Evolutionary conservation across 2,113 vertebrate genomes (phyloP), one percentile per base, ranked within the genome.

Genomic region (Vombatus ursinus): DNA sequence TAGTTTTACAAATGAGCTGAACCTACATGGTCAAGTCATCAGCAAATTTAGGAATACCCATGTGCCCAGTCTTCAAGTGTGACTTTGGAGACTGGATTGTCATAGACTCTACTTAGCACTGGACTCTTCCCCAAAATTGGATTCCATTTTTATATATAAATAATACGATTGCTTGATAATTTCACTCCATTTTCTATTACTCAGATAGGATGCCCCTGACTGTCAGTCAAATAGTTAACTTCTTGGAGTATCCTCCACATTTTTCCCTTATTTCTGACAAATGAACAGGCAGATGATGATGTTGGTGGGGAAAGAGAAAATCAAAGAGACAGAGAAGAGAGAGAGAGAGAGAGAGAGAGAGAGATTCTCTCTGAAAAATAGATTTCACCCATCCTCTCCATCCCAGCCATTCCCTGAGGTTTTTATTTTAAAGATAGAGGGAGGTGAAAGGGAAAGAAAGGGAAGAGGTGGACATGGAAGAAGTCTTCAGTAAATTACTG

Each of bases 401-500:
- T 12, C 28, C 49, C 31, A 37, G 12, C 90, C 24, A 68, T 95
- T 93, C 49, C 10, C 0, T 49, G 91, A 93, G 61, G 61, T 48
- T 93, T 50, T 93, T 50, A 89, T 84, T 92, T 77, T 77, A 49
- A 2, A 11, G 51, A 50, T 0, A 50, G 50, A 44, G 68, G 52
- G 6, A 50, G 48, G 26, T 26, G 47, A 84, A 94, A 52, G 31
- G 37, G 2, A 26, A 90, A 91, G 25, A 26, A 2, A 8, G 90
- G 26, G 22, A 91, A 37, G 44, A 89, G 48, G 3, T 0, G 7
- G 4, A 37, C 31, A 48, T 49, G 31, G 19, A 0, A 77, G 37
- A 2, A 24, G 8, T 0, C 0, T 16, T 10, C 50, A 47, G 26
- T 25, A 0, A 0, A 0, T 9, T 19, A 44, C 31, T 50, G 51